Conservation (phyloP, 2,113 vertebrate species). For the Sinocyclocheilus grahami region DNA sequence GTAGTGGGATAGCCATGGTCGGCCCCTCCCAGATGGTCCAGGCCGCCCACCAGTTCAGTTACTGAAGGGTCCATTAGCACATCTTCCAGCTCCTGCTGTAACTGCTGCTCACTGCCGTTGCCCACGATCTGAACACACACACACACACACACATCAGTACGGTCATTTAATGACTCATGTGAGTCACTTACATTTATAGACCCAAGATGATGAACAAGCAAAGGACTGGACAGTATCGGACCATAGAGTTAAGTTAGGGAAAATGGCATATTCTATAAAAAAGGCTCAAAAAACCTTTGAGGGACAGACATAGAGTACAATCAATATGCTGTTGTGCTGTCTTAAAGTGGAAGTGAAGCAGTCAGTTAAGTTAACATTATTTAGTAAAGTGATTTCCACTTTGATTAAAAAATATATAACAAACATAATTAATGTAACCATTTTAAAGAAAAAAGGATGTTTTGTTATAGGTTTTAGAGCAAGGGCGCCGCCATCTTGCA, state of each 20-base stretch:
- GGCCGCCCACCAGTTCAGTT: constrained; percentile 70
- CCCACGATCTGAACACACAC: constrained; percentile 86
- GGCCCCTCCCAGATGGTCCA: constrained; percentile 70
- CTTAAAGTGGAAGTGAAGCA: not conserved
- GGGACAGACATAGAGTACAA: not conserved
- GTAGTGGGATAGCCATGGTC: constrained; percentile 70
- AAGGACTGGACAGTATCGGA: not conserved
- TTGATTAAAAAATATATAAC: too few species aligned
- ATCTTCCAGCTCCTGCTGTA: constrained; percentile 93
- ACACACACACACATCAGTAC: constrained; percentile 13
- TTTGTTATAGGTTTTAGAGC: too few species aligned
- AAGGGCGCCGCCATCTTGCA: too few species aligned
- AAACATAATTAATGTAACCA: too few species aligned
- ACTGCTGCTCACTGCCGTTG: constrained; percentile 97
- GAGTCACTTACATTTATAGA: not conserved
- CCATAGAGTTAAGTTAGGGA: not conserved
- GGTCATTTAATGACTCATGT: not conserved
- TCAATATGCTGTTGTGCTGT: not conserved
- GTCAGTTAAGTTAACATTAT: too few species aligned
- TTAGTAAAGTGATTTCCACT: too few species aligned
- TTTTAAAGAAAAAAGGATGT: too few species aligned
- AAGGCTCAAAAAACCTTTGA: not conserved
- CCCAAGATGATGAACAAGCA: not conserved
- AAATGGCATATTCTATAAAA: not conserved
- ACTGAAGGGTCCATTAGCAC: constrained; percentile 95